Evolutionary conservation across 2,888 invertebrate genomes (phyloP), one percentile per base, ranked within the genome.

Genomic region (Clunio marinus): DNA sequence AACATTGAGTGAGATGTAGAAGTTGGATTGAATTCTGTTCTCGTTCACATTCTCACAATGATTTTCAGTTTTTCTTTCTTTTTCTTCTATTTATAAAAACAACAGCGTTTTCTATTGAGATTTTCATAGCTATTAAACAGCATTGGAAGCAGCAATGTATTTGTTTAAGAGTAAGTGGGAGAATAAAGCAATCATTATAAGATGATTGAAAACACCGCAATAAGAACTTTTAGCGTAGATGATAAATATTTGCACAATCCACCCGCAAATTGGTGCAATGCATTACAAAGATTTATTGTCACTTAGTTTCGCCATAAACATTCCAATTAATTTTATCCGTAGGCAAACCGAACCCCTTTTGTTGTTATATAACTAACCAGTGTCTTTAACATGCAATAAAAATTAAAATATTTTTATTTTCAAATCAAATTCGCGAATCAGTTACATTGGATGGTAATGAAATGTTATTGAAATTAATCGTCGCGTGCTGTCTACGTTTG

Each of bases 51-150:
- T 41, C 41, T 10, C 41, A 10, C 32, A 8, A 10, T n/a, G 41
- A 3, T 41, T 41, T 41, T 41, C 41, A 10, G 41, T n/a, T 15
- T 3, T n/a, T 41, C 15, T 41, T 41, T 41, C 41, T 41, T 41
- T 41, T n/a, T n/a, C n/a, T n/a, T 41, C 41, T 41, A 41, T 41
- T 41, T 41, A n/a, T 41, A 41, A n/a, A n/a, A 5, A 41, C 41
- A 41, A 41, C 10, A 41, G 41, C 41, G 41, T 41, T 41, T 41
- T 15, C 41, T 41, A n/a, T 41, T 41, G 41, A n/a, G 41, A 15
- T 13, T 41, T 41, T n/a, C n/a, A n/a, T n/a, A n/a, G n/a, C n/a
- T n/a, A n/a, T n/a, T n/a, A n/a, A n/a, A n/a, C n/a, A n/a, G n/a
- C n/a, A n/a, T n/a, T n/a, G n/a, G n/a, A n/a, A n/a, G n/a, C n/a